Conservation (phyloP, 2,113 vertebrate species). For the Corythornis madagascariensis region DNA sequence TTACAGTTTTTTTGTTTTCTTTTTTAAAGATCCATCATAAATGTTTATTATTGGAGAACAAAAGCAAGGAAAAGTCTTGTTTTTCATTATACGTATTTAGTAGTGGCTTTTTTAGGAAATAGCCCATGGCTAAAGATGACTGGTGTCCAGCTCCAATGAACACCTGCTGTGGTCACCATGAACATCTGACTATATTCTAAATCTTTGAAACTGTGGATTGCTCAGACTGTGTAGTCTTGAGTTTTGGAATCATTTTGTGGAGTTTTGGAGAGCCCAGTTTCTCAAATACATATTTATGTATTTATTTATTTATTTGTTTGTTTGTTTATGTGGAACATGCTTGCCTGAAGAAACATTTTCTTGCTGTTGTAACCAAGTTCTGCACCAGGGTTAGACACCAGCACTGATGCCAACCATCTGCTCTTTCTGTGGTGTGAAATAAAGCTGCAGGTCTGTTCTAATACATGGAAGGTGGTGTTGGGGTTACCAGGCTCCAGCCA, state of each 20-base stretch:
- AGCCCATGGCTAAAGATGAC: fast-evolving
- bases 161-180: background rate
- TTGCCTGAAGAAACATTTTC: background rate
- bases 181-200: background rate
- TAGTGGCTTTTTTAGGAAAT: background rate
- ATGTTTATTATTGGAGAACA: background rate
- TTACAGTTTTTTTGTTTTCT: background rate
- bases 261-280: background rate
- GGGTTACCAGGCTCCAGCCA: background rate
- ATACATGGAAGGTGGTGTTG: background rate
- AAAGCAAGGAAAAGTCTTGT: background rate
- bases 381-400: background rate
- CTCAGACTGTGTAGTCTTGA: background rate
- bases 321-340: background rate
- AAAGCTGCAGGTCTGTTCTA: background rate
- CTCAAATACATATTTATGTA: background rate
- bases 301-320: too few relatives aligned
- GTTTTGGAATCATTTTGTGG: too few relatives aligned
- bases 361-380: background rate
- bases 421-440: background rate
- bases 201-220: background rate
- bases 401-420: background rate
- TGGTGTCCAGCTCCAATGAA: background rate
- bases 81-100: background rate
- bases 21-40: background rate